Conservation (phyloP, 2,113 vertebrate species). For the Pyrgilauda ruficollis region DNA sequence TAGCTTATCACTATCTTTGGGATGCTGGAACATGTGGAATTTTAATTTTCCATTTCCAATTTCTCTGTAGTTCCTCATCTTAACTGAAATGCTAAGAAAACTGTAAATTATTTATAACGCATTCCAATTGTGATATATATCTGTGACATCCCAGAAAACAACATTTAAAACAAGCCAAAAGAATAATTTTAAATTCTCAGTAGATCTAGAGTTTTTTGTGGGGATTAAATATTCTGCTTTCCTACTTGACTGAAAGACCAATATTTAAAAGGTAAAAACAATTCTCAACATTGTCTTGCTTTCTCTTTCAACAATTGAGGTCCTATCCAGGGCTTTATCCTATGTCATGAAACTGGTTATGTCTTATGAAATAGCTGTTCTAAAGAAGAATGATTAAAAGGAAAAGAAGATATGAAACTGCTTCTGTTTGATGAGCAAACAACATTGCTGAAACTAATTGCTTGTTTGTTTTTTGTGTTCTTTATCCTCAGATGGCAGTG, state of each 20-base stretch:
- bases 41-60: not conserved
- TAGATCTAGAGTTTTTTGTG: not conserved
- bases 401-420: not conserved
- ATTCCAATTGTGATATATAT: not conserved
- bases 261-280: not conserved
- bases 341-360: not conserved
- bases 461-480: conserved; percentile 32
- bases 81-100: not conserved
- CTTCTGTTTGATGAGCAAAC: not conserved
- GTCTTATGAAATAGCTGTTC: not conserved
- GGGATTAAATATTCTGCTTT: not conserved
- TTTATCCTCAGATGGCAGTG: conserved; percentile 59
- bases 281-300: not conserved
- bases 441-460: conserved; percentile 34
- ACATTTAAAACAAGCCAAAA: not conserved
- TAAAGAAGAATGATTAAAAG: not conserved
- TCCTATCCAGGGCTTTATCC: not conserved
- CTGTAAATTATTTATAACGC: not conserved
- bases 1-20: not conserved
- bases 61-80: not conserved
- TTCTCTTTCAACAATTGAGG: not conserved
- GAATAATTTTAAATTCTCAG: not conserved
- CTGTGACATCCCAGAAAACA: not conserved
- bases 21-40: not conserved
- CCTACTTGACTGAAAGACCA: not conserved